Evolutionary conservation across 2,888 invertebrate species (phyloP), one percentile per base, ranked within the genome.

Genomic region (Megaustenia siamemsis): DNA sequence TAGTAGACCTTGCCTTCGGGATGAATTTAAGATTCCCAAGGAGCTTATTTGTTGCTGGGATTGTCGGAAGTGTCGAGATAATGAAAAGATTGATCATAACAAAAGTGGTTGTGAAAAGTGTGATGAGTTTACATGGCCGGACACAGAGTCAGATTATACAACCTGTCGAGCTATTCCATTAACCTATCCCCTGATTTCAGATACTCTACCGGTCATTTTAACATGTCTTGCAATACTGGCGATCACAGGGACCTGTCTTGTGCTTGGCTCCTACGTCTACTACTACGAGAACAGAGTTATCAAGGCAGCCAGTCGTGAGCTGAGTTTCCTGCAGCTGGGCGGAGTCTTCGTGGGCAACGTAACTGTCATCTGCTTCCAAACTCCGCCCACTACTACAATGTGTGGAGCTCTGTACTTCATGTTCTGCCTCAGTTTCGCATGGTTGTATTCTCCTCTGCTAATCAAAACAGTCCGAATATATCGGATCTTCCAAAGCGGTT

Each of bases 251-350:
- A 71, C 83, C 2, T 5, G 79, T 21, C 43, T 68, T 21, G 77
- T 87, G 21, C 63, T 83, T n/a, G 71, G 69, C 1, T 85, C 85
- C 60, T 89, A 83, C 75, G 60, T 86, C 49, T 68, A 76, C 28
- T 76, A 85, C 63, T 84, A 85, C 35, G 60, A 87, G 12, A 86
- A 87, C n/a, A 86, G 90, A 18, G 85, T 92, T 40, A 92, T 92
- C 80, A 92, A 92, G 82, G 91, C 92, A 4, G 89, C 90, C 3
- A 90, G 90, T 69, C 83, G 90, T 40, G 92, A 91, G 71, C 89
- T 92, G 63, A 89, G 89, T 69, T 89, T 88, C 80, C 84, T 92
- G 40, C 90, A 92, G 88, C 86, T 92, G 56, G 82, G 83, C 6
- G 92, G 90, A 12, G 86, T 90, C 32, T 82, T 88, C 28, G 71